These are phyloP conservation scores for Syndactyla subalaris DNA, from an alignment of 2,797 vertebrate species.

Conservation along the genomic window DNA sequence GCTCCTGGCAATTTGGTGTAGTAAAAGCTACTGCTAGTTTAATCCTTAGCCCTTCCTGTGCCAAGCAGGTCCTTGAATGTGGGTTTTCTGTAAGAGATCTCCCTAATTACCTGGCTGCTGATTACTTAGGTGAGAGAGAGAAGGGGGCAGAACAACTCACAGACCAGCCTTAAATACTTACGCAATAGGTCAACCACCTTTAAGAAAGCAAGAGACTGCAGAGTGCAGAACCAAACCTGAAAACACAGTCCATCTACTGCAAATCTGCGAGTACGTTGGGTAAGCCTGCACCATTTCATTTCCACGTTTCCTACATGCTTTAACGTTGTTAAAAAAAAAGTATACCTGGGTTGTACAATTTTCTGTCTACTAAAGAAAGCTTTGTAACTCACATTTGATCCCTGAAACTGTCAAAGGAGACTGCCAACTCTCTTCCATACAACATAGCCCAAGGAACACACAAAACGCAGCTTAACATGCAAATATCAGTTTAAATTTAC, in stretches of 20 bases:
- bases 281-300: neutral
- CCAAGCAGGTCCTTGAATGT: neutral
- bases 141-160: neutral
- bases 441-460: neutral
- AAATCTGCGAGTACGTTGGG: neutral
- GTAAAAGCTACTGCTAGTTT: neutral
- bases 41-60: neutral
- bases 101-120: neutral
- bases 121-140: neutral
- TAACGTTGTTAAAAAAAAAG: neutral
- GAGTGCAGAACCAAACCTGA: rapidly evolving
- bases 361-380: neutral
- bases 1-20: neutral
- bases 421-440: neutral
- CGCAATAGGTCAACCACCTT: neutral
- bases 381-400: neutral
- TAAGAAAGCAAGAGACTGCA: neutral
- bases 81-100: neutral
- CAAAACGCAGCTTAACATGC: neutral
- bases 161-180: neutral
- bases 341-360: neutral
- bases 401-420: neutral
- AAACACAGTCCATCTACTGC: neutral
- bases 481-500: neutral
- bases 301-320: neutral